Evolutionary conservation across 2,797 vertebrate genomes (phyloP).

Genomic region (Poecile montanus): DNA sequence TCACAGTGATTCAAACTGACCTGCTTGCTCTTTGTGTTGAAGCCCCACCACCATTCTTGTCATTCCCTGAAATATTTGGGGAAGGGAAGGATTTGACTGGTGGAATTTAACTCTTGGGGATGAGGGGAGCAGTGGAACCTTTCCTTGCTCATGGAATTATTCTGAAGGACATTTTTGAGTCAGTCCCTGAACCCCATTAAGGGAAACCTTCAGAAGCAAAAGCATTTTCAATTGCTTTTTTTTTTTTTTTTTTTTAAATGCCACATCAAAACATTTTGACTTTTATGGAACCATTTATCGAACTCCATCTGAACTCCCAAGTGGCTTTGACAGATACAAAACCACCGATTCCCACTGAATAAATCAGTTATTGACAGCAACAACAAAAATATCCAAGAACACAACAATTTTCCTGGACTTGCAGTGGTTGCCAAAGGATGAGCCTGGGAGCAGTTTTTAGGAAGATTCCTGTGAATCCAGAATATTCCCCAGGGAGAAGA

Average conservation of each 20-base stretch:
- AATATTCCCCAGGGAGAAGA: background rate
- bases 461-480: fast-evolving
- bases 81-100: background rate
- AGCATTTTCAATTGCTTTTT: background rate
- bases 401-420: background rate
- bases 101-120: background rate
- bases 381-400: background rate
- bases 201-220: background rate
- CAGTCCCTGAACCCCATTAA: background rate
- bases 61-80: background rate
- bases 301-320: background rate
- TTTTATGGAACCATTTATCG: background rate
- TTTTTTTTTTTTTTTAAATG: background rate
- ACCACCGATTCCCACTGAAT: background rate
- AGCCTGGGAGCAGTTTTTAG: background rate
- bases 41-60: background rate
- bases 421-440: background rate
- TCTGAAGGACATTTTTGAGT: background rate
- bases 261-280: background rate
- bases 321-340: background rate
- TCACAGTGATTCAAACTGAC: fast-evolving
- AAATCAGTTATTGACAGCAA: background rate
- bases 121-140: background rate
- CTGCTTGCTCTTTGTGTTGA: background rate
- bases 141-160: background rate